A percentile compares a stretch with the other conserved stretches of the same genome.
Evolutionary conservation across 92 coral and sea anemone species (phyloP).

Genomic region (Palythoa grandiflora): DNA sequence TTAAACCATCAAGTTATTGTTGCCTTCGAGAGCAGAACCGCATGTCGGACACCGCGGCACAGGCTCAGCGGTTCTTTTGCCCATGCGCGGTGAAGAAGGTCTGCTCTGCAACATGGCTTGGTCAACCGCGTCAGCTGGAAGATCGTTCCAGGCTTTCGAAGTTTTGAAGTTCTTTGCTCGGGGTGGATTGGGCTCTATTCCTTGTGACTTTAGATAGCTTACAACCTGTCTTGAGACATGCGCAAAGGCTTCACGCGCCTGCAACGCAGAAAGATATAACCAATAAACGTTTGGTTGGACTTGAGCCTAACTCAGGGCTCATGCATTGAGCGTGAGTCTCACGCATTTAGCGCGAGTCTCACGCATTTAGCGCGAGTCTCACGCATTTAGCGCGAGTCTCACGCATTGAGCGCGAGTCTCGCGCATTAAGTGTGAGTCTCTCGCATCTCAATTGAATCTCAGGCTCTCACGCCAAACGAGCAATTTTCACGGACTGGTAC

Average conservation of each 20-base stretch:
- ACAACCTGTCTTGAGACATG: slow-evolving; percentile 81
- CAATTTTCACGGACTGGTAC: too few relatives aligned
- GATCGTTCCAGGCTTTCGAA: slow-evolving; percentile 69
- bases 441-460: too few relatives aligned
- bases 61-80: slow-evolving; percentile 54
- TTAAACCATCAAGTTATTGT: slow-evolving; percentile 37
- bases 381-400: too few relatives aligned
- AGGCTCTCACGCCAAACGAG: too few relatives aligned
- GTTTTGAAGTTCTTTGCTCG: slow-evolving; percentile 37
- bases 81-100: slow-evolving; percentile 78
- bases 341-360: too few relatives aligned
- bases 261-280: neutral
- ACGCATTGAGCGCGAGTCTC: too few relatives aligned
- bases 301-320: too few relatives aligned
- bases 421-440: too few relatives aligned
- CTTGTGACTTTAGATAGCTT: slow-evolving; percentile 70
- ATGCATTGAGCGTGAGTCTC: too few relatives aligned
- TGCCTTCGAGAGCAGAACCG: slow-evolving; percentile 73
- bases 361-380: too few relatives aligned
- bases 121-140: slow-evolving; percentile 40
- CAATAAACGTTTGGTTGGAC: neutral
- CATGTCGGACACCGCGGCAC: slow-evolving; percentile 84
- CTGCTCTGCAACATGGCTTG: slow-evolving; percentile 14
- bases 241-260: slow-evolving; percentile 90
- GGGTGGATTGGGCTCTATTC: slow-evolving; percentile 82